Conservation (phyloP, 1,140 invertebrate species). For the Caerostris extrusa region DNA sequence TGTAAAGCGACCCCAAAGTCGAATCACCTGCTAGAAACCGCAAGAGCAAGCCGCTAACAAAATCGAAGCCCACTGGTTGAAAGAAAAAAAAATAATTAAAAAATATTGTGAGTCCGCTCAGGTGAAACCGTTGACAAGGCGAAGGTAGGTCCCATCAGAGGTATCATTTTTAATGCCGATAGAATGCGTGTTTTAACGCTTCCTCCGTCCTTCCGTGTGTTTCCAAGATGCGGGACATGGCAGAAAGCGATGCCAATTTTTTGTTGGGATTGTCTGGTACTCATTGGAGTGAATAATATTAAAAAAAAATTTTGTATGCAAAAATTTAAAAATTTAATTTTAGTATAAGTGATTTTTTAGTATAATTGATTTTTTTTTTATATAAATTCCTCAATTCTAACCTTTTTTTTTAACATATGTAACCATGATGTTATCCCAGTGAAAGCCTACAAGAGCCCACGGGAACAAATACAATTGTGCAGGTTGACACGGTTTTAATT, state of each 20-base stretch:
- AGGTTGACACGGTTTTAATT: too few relatives aligned
- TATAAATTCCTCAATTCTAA: too few relatives aligned
- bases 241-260: background rate
- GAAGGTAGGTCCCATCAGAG: slow-evolving; percentile 26
- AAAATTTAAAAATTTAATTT: too few relatives aligned
- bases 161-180: slow-evolving; percentile 36
- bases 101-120: background rate
- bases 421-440: too few relatives aligned
- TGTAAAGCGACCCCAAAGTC: background rate
- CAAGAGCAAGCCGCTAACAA: slow-evolving; percentile 3
- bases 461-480: too few relatives aligned
- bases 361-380: too few relatives aligned
- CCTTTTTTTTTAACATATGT: too few relatives aligned
- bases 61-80: background rate
- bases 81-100: background rate
- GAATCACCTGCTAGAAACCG: slow-evolving; percentile 31
- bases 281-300: background rate
- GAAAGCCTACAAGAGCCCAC: too few relatives aligned
- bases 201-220: background rate
- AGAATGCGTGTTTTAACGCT: slow-evolving; percentile 41
- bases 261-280: background rate
- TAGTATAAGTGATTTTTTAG: too few relatives aligned
- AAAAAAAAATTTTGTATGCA: too few relatives aligned
- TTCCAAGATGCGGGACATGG: background rate
- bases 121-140: background rate